Conservation (phyloP, 1,140 invertebrate genomes). For the Cataglyphis hispanica region DNA sequence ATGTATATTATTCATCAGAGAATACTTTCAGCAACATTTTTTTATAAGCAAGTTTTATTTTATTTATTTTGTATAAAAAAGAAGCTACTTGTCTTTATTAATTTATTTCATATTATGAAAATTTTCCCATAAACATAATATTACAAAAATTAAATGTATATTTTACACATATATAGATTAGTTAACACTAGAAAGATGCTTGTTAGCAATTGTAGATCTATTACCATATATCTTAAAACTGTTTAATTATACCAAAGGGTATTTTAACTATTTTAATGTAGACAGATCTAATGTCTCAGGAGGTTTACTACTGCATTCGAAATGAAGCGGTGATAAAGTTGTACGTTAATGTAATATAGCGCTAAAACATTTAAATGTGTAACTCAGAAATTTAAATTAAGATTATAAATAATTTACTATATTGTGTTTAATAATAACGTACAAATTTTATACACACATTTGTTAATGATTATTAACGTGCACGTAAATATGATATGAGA, state of each 20-base stretch:
- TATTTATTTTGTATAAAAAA: not conserved
- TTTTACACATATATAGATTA: not conserved
- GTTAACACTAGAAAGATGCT: not conserved
- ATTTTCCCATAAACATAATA: not conserved
- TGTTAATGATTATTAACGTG: not conserved
- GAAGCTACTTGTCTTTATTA: not conserved
- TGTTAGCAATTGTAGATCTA: not conserved
- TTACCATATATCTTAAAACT: not conserved
- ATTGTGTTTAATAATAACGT: conserved; percentile 7
- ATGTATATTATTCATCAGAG: conserved; percentile 2
- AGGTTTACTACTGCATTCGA: conserved; percentile 25
- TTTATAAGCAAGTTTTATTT: not conserved
- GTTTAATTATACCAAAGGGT: conserved; percentile 19
- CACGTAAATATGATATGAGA: too few species aligned
- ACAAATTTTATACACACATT: not conserved
- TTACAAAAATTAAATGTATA: conserved; percentile 26
- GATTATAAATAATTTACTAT: conserved; percentile 10
- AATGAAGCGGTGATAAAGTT: conserved; percentile 29
- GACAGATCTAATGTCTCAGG: conserved; percentile 39
- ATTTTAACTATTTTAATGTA: conserved; percentile 45
- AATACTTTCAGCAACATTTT: not conserved
- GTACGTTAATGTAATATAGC: conserved; percentile 26
- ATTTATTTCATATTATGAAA: not conserved
- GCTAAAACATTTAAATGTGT: conserved; percentile 23
- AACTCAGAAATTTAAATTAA: conserved; percentile 37